phyloP scores from a whole-genome alignment of 2,888 invertebrate genomes.

The Apodemia mormo region DNA sequence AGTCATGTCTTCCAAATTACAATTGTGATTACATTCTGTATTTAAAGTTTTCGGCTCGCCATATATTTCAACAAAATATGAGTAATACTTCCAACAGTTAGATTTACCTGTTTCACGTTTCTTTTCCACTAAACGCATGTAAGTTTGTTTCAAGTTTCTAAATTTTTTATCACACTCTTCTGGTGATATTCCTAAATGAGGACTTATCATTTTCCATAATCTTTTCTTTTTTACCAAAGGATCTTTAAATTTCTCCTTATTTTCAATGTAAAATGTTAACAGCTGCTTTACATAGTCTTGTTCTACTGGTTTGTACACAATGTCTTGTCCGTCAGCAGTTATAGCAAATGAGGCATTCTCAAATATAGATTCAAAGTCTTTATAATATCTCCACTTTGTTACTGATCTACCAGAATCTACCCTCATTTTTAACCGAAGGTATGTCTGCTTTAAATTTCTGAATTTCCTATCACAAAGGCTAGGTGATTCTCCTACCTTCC shows the following conservation, averaged over 20 bases:
- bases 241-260: constrained; percentile 63
- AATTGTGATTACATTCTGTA: constrained; percentile 35
- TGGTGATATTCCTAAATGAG: constrained; percentile 54
- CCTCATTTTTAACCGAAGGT: constrained; percentile 59
- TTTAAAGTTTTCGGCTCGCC: constrained; percentile 41
- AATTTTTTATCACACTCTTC: constrained; percentile 58
- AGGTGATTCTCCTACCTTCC: constrained; percentile 55
- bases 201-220: constrained; percentile 56
- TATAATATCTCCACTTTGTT: constrained; percentile 68
- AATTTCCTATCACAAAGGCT: constrained; percentile 69
- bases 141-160: constrained; percentile 68
- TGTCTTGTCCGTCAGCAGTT: constrained; percentile 38
- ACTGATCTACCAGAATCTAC: constrained; percentile 50
- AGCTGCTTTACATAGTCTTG: constrained; percentile 63
- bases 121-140: constrained; percentile 61
- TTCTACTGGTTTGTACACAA: constrained; percentile 43
- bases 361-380: constrained; percentile 65
- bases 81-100: constrained; percentile 66
- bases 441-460: constrained; percentile 71
- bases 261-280: constrained; percentile 62
- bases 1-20: constrained; percentile 46
- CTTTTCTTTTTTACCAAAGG: constrained; percentile 62
- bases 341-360: constrained; percentile 38
- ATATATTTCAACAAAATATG: constrained; percentile 67
- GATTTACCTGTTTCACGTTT: constrained; percentile 53